Evolutionary conservation across 2,888 invertebrate genomes (phyloP).

Genomic region (Synanthedon vespiformis): DNA sequence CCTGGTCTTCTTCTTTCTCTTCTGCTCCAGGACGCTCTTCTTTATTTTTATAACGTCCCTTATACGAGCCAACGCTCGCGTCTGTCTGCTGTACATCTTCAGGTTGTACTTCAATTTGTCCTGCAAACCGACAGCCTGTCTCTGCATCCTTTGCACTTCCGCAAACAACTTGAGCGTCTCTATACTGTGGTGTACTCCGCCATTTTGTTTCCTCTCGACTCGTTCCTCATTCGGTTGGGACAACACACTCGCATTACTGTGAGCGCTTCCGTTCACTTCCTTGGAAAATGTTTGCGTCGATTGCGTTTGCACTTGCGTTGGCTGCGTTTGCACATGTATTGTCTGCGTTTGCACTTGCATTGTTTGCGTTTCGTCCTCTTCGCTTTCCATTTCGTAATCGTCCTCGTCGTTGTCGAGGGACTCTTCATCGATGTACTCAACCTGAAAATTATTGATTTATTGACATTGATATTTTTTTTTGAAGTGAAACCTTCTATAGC

Average conservation of each 20-base stretch:
- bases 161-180: conserved; percentile 50
- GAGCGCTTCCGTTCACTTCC: conserved; percentile 1
- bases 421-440: conserved; percentile 63
- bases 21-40: conserved; percentile 43
- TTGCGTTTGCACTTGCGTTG: background rate
- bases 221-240: no score
- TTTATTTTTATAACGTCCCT: conserved; percentile 50
- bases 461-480: background rate
- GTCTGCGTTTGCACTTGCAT: background rate
- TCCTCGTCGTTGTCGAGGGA: conserved; percentile 40
- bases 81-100: conserved; percentile 46
- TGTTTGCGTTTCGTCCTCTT: conserved; percentile 18
- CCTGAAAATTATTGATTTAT: conserved; percentile 22
- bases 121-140: conserved; percentile 38
- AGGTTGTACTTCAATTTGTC: conserved; percentile 48
- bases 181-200: conserved; percentile 19
- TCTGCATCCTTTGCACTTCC: conserved; percentile 54
- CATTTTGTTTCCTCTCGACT: conserved; percentile 8
- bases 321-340: conserved; percentile 8
- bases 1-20: conserved; percentile 53
- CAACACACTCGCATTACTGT: background rate
- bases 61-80: conserved; percentile 33
- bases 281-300: conserved; percentile 1
- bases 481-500: no score
- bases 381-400: conserved; percentile 33